Conservation (phyloP, 2,888 invertebrate species). For the Nineta flava region DNA sequence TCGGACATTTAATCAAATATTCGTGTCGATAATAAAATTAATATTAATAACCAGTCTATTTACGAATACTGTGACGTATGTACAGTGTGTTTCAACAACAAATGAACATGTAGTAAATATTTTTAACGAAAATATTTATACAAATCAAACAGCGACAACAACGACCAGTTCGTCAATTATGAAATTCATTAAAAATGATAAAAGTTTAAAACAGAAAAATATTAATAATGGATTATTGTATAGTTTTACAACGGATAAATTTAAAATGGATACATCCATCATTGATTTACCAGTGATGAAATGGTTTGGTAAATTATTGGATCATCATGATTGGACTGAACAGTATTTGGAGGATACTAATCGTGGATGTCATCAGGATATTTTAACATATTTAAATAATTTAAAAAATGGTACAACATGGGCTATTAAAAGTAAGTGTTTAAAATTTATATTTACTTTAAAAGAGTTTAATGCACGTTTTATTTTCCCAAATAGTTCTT, state of each 20-base stretch:
- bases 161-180: too few species aligned
- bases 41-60: too few species aligned
- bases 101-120: too few species aligned
- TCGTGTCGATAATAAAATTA: too few species aligned
- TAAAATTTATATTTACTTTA: too few species aligned
- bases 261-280: neutral
- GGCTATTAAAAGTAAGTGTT: conserved; percentile 3
- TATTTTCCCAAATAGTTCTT: too few species aligned
- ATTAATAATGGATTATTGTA: neutral
- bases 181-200: neutral
- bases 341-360: neutral
- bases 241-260: neutral
- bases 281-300: neutral
- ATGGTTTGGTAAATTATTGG: conserved; percentile 4
- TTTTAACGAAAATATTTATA: too few species aligned
- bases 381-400: neutral
- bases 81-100: too few species aligned
- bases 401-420: conserved; percentile 2
- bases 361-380: neutral
- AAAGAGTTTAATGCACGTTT: too few species aligned
- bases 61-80: too few species aligned
- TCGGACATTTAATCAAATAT: too few species aligned
- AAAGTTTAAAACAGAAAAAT: neutral
- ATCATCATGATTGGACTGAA: conserved; percentile 3
- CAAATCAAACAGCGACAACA: too few species aligned